Evolutionary conservation across 2,888 invertebrate species (phyloP), one percentile per base, ranked within the genome.

Genomic region (Epirrhoe tristata): DNA sequence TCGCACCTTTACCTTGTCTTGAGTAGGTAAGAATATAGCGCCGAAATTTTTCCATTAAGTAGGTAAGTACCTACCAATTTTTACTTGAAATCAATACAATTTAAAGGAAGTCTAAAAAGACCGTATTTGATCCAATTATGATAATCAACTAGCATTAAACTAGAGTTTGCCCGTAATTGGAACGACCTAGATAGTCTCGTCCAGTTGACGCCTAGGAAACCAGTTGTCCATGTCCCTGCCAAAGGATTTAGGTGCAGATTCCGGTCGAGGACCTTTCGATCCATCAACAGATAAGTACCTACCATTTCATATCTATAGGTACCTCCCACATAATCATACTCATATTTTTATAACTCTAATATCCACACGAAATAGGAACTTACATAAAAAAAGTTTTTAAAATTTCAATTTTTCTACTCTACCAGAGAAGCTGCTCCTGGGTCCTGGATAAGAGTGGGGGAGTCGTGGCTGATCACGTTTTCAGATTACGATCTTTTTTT

Each of bases 101-200:
- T 48, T 14, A 6, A 6, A 53, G 34, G 55, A 55, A 55, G 55
- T 39, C 0, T 1, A 16, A 39, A 55, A 39, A 39, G 55, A 17
- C 55, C 12, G 16, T 1, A 16, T 16, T 60, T 48, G 66, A 67
- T 67, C 60, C 65, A 65, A 65, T 71, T 68, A 71, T 36, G 36
- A 32, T 66, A 66, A 72, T 65, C 46, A 57, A 54, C 55, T 67
- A 63, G 10, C 31, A 62, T 66, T 66, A 57, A 58, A 58, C 67
- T 43, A 32, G 61, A 55, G 57, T 54, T 67, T 55, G 54, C 71
- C 39, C 65, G 52, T 78, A 77, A 76, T 70, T 55, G 73, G 62
- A 36, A 52, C 54, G 75, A 55, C 78, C 79, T 75, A 78, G 76
- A 66, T 78, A 57, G 46, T 53, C 66, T 50, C 54, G 56, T 66